Evolutionary conservation across 2,888 invertebrate genomes (phyloP).

Genomic region (Subacronicta megacephala): DNA sequence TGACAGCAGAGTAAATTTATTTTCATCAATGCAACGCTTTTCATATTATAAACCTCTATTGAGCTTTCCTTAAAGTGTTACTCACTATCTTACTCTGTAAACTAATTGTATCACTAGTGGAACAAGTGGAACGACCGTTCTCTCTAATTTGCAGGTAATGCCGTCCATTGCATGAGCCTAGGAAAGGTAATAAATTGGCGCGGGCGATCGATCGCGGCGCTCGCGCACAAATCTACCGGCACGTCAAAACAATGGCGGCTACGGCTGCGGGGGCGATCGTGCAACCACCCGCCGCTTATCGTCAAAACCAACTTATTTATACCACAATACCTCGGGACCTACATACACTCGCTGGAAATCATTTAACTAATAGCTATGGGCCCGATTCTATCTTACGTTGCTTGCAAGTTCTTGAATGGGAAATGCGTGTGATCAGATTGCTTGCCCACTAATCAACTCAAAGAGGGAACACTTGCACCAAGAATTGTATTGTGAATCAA

Average conservation of each 20-base stretch:
- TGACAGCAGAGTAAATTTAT: no score
- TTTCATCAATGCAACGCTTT: no score
- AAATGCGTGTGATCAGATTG: slow-evolving; percentile 36
- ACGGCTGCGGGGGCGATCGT: slow-evolving; percentile 83
- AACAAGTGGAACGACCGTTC: slow-evolving; percentile 75
- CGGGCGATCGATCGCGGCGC: slow-evolving; percentile 78
- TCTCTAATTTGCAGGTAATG: slow-evolving; percentile 76
- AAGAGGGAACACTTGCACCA: slow-evolving; percentile 11
- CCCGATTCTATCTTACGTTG: slow-evolving; percentile 44
- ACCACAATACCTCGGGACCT: slow-evolving; percentile 56
- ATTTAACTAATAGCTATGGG: slow-evolving; percentile 51
- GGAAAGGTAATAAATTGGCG: slow-evolving; percentile 83
- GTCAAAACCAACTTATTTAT: slow-evolving; percentile 68
- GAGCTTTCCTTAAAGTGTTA: slow-evolving; percentile 19
- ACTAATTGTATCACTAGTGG: slow-evolving; percentile 65
- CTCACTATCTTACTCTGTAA: slow-evolving; percentile 32
- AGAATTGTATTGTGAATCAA: no score
- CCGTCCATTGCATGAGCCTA: slow-evolving; percentile 67
- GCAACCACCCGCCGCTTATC: slow-evolving; percentile 77
- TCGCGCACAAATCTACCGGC: slow-evolving; percentile 84
- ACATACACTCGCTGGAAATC: slow-evolving; percentile 58
- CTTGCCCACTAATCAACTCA: slow-evolving; percentile 25
- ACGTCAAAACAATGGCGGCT: slow-evolving; percentile 82
- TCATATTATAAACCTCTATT: neutral
- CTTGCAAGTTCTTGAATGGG: slow-evolving; percentile 42